A percentile compares a stretch with the other conserved stretches of the same genome.
phyloP scores from a whole-genome alignment of 2,797 vertebrate species.

The Alectoris magna region DNA sequence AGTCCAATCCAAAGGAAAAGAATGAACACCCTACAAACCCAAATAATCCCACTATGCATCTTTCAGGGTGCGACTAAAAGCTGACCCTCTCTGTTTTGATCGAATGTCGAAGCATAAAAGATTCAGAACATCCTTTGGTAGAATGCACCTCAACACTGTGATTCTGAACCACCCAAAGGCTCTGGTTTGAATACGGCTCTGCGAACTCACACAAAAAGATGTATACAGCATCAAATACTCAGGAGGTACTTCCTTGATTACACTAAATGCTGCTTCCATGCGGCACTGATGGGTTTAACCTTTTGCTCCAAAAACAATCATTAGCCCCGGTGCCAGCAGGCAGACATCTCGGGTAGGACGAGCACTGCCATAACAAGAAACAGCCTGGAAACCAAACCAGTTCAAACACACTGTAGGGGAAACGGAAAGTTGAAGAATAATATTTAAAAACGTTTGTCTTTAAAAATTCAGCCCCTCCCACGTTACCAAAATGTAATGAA shows the following conservation, averaged over 20 bases:
- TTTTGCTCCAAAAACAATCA: conserved; percentile 22
- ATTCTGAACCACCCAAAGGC: not conserved
- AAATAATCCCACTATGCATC: not conserved
- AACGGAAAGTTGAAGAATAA: not conserved
- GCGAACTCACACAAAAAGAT: not conserved
- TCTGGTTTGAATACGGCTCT: not conserved
- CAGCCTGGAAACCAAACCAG: not conserved
- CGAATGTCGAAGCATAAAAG: not conserved
- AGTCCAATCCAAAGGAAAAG: not conserved
- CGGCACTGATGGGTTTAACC: not conserved
- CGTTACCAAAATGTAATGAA: not conserved
- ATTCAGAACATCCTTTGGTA: not conserved
- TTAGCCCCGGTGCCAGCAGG: not conserved
- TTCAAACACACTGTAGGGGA: not conserved
- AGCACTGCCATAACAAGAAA: not conserved
- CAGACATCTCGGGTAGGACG: not conserved
- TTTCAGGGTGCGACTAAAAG: not conserved
- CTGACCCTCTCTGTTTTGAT: not conserved
- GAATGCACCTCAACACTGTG: not conserved
- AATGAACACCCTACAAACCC: not conserved
- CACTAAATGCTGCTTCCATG: not conserved
- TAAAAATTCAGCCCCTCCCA: not conserved
- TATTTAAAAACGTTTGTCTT: not conserved
- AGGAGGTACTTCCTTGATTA: not conserved
- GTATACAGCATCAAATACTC: not conserved